These are phyloP conservation scores for Anguilla rostrata DNA, from an alignment of 2,113 vertebrate species.

Conservation along the genomic window DNA sequence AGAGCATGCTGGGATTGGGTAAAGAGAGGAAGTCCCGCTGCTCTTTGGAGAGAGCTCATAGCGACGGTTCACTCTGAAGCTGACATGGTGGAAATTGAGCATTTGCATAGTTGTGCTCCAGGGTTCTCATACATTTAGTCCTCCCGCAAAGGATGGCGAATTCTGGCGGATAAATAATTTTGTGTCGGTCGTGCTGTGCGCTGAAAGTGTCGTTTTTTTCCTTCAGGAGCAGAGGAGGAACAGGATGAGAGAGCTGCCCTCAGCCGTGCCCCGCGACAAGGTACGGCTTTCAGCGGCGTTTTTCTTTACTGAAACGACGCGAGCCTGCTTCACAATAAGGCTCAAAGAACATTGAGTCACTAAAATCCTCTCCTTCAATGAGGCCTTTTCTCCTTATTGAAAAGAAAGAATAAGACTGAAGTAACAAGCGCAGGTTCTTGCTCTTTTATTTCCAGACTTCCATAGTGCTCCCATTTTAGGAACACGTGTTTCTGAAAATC, in stretches of 20 bases:
- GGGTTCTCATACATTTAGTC: background rate
- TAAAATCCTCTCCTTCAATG: no score
- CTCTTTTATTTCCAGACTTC: background rate
- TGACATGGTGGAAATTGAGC: background rate
- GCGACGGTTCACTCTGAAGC: background rate
- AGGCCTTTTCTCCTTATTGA: no score
- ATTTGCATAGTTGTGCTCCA: background rate
- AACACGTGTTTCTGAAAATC: no score
- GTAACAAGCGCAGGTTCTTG: background rate
- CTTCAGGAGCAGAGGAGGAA: conserved; percentile 92
- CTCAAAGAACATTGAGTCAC: no score
- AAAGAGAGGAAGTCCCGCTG: background rate
- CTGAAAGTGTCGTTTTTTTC: conserved; percentile 25
- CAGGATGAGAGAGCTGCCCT: conserved; percentile 85
- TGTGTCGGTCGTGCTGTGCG: background rate
- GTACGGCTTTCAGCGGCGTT: conserved; percentile 58
- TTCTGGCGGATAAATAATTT: background rate
- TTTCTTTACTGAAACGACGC: background rate
- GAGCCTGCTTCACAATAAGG: background rate
- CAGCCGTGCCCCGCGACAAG: conserved; percentile 86
- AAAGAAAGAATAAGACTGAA: no score
- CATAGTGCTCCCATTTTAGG: no score
- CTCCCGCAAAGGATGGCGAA: background rate
- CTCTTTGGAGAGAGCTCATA: background rate
- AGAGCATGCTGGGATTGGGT: background rate